phyloP scores from a whole-genome alignment of 2,888 invertebrate genomes.

The Spilarctia lutea region DNA sequence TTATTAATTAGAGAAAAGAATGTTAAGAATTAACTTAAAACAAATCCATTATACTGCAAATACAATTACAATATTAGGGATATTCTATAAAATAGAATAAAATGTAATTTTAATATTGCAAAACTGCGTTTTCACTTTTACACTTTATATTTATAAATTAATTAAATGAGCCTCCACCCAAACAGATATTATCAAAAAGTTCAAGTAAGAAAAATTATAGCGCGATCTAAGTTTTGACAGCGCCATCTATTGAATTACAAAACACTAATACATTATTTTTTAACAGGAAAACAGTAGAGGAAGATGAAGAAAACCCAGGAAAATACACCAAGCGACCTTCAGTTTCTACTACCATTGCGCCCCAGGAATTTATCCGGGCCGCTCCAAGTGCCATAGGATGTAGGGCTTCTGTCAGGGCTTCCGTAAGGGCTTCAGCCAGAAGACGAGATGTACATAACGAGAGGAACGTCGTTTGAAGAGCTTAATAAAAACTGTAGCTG shows the following conservation, averaged over 20 bases:
- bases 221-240: not conserved
- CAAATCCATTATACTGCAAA: not conserved
- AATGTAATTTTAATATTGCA: no score
- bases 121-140: no score
- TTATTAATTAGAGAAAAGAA: not conserved
- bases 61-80: no score
- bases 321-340: slow-evolving; percentile 67
- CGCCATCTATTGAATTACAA: not conserved
- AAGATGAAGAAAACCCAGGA: slow-evolving; percentile 62
- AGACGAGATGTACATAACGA: slow-evolving; percentile 51
- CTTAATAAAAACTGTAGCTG: slow-evolving; percentile 35
- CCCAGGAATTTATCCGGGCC: slow-evolving; percentile 69
- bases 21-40: not conserved
- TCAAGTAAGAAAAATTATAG: not conserved
- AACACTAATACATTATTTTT: not conserved
- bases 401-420: slow-evolving; percentile 77
- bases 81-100: not conserved
- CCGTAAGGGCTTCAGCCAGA: slow-evolving; percentile 66
- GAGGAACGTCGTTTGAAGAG: slow-evolving; percentile 51
- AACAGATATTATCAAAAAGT: not conserved
- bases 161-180: not conserved
- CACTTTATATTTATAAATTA: no score
- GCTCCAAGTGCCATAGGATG: slow-evolving; percentile 71
- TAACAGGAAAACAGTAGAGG: slow-evolving; percentile 60
- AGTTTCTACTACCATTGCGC: slow-evolving; percentile 53